These are phyloP conservation scores for Forbesichthys agassizii DNA, from an alignment of 2,113 vertebrate genomes.

Conservation along the genomic window DNA sequence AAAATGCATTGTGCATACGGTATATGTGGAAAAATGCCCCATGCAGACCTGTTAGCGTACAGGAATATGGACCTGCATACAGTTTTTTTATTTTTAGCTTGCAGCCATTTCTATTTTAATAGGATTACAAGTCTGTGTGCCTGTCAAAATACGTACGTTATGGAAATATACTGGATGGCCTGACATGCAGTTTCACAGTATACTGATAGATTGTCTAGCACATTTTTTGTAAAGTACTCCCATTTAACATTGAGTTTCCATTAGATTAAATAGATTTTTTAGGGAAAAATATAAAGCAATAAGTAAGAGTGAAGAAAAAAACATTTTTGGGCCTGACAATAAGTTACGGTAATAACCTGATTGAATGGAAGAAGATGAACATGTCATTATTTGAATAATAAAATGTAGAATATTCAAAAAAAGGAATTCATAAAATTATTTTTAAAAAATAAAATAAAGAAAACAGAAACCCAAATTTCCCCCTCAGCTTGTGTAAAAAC, in stretches of 20 bases:
- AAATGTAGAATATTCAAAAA: neutral
- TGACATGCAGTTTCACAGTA: neutral
- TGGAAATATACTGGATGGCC: neutral
- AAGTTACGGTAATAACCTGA: too few species aligned
- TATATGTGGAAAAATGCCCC: too few species aligned
- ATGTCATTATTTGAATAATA: neutral
- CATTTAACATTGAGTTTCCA: neutral
- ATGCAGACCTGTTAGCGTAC: neutral
- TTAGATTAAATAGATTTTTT: neutral
- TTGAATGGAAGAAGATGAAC: too few species aligned
- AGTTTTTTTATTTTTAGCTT: neutral
- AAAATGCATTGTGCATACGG: too few species aligned
- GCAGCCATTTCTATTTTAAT: slow-evolving; percentile 17
- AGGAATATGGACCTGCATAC: too few species aligned
- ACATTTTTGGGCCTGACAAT: too few species aligned
- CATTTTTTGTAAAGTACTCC: neutral
- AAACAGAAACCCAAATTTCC: too few species aligned
- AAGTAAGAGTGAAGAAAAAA: too few species aligned
- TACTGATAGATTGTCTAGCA: neutral
- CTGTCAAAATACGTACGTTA: slow-evolving; percentile 11
- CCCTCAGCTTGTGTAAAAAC: too few species aligned
- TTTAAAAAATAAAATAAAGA: too few species aligned
- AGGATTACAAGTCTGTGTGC: slow-evolving; percentile 17
- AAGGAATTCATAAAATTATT: too few species aligned
- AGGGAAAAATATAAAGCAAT: neutral